Base-by-base conservation (phyloP, 53 echinoderm and acorn worm species). In the Zoroaster sp. region DNA sequence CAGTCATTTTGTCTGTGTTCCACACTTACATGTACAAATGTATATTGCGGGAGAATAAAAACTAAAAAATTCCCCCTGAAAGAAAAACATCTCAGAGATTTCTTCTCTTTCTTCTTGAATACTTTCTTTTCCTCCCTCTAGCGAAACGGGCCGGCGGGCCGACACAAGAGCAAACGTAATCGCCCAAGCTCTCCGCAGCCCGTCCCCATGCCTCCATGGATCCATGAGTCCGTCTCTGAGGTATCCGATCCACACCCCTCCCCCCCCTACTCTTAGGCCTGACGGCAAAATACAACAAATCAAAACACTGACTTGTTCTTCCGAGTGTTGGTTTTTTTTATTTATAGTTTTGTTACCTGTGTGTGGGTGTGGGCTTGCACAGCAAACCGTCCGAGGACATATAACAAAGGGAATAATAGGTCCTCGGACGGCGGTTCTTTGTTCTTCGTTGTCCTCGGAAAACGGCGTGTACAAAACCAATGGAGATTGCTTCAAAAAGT, bases 191-290 rank as follows among this genome's bases (percentile, higher is more conserved):
- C 93, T 33, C 93, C 93, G 36, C 93, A 93, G 87, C 93, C 93
- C 87, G 93, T 93, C 21, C 93, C 93, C 65, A 93, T 93, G 40
- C 93, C 93, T 73, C 93, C 93, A 69, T 93, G 93, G 93, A 93
- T 93, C 45, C 93, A 93, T 87, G 93, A 93, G 65, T 90, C 93
- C 89, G 89, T 93, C 47, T 89, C 93, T 34, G 93, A 93, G 93
- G 93, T 93, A 89, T 54, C 69, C 37, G 44, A 52, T 40, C 39
- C n/a, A 42, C 51, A 44, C 43, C 31, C 34, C 30, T 34, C 36
- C 75, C 41, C 66, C 55, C 25, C 63, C 81, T 80, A 8, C 28
- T 59, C 40, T 18, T 13, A 15, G 25, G 69, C 69, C 69, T 69
- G 69, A 69, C 69, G 36, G 36, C 69, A 6, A 30, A 66, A 3